Conservation (phyloP, 1,140 invertebrate genomes). For the Drosophila nannoptera region DNA sequence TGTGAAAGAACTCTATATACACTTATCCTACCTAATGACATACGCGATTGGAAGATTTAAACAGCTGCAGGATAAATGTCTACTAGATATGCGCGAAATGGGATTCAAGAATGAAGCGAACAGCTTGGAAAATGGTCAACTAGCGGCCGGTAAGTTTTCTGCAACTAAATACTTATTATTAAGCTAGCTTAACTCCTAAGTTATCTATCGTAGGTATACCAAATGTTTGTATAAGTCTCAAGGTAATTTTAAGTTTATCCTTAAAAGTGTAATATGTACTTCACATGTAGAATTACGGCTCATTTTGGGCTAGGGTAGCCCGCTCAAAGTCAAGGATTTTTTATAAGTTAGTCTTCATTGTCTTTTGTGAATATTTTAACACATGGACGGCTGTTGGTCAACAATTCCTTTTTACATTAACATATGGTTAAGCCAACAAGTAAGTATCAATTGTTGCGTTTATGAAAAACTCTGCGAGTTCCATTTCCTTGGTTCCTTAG, state of each 20-base stretch:
- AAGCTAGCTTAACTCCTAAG: neutral
- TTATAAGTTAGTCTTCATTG: slow-evolving; percentile 38
- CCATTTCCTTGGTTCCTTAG: slow-evolving; percentile 72
- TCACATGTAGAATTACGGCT: neutral
- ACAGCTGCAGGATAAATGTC: slow-evolving; percentile 74
- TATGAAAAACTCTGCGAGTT: slow-evolving; percentile 71
- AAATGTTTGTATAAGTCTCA: too few relatives aligned
- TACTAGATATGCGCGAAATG: slow-evolving; percentile 73
- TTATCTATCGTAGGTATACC: neutral
- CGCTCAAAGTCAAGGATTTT: slow-evolving; percentile 3
- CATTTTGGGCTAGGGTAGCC: neutral
- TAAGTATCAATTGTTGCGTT: slow-evolving; percentile 55
- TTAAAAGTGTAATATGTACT: neutral
- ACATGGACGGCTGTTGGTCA: slow-evolving; percentile 59
- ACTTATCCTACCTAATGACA: slow-evolving; percentile 77
- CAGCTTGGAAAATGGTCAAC: slow-evolving; percentile 73
- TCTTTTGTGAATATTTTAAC: slow-evolving; percentile 71
- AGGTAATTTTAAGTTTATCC: neutral
- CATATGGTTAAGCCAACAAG: slow-evolving; percentile 29
- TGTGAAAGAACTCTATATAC: slow-evolving; percentile 77
- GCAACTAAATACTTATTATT: neutral
- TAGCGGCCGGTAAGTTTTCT: slow-evolving; percentile 72
- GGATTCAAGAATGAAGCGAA: slow-evolving; percentile 76
- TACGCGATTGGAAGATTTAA: slow-evolving; percentile 78
- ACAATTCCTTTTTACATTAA: neutral